Evolutionary conservation across 2,888 invertebrate species (phyloP).

Genomic region (Volucella bombylans): DNA sequence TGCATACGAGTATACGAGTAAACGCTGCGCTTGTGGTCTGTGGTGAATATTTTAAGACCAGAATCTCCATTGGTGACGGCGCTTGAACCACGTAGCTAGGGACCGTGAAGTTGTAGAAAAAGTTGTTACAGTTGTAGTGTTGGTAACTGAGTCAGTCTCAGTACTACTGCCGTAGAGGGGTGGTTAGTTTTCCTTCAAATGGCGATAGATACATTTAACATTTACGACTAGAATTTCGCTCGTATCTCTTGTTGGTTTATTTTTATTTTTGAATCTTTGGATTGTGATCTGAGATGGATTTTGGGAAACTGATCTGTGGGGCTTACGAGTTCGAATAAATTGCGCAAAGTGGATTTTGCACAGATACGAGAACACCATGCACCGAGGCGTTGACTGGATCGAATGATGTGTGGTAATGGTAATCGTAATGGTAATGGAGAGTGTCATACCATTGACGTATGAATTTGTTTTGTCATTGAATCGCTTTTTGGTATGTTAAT

Average conservation of each 20-base stretch:
- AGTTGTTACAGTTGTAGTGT: constrained; percentile 21
- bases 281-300: constrained; percentile 26
- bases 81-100: constrained; percentile 33
- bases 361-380: background rate
- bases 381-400: constrained; percentile 24
- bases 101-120: constrained; percentile 27
- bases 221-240: background rate
- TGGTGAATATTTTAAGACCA: constrained; percentile 34
- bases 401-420: constrained; percentile 8
- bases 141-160: constrained; percentile 29
- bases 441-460: constrained; percentile 42
- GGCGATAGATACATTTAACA: constrained; percentile 33
- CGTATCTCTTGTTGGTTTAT: background rate
- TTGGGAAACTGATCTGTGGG: background rate
- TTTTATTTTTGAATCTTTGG: constrained; percentile 8
- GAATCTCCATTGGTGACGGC: constrained; percentile 35
- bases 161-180: background rate
- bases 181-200: constrained; percentile 48
- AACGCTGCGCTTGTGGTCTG: constrained; percentile 16
- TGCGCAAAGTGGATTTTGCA: constrained; percentile 38
- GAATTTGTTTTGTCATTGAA: constrained; percentile 53
- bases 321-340: background rate
- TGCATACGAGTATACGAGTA: background rate
- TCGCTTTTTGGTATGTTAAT: constrained; percentile 41
- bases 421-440: constrained; percentile 22